Base-by-base conservation (phyloP, 2,888 invertebrate species). In the Lacanobia wlatinum region DNA sequence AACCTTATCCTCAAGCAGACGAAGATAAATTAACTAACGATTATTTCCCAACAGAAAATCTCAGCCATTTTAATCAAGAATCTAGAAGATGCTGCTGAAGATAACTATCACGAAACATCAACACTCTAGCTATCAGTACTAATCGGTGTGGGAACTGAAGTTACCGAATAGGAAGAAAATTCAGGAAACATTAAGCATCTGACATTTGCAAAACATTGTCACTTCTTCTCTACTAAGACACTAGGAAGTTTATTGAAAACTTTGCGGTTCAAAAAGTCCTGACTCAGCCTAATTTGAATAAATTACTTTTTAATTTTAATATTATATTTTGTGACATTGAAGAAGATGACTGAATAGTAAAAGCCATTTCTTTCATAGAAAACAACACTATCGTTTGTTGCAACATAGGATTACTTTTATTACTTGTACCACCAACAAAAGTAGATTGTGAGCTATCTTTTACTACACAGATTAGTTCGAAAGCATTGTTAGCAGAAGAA, bases 401-500 rank as follows among this genome's bases (percentile, higher is more conserved):
- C 7, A 38, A 28, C 8, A 64, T 55, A 0, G 48, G 12, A 56
- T 34, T 53, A 53, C 12, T 28, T 69, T 46, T 23, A 53, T 21
- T 18, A 53, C 38, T 21, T 28, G 38, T 28, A 78, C 38, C 18
- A 9, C 7, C 40, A 6, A 59, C 7, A 38, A n/a, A 7, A 9
- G 28, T 43, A 43, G 53, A 16, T 21, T 60, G 10, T 46, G 16
- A 43, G 34, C n/a, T 55, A 62, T 70, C 23, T 68, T 68, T 52
- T 58, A 56, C 23, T 58, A 58, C 46, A n/a, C 28, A 52, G 28
- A 77, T 70, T 55, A 60, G 16, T 70, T 76, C 46, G 50, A n/a
- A 34, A 63, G 50, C 48, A 69, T 81, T 78, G 82, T 82, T 70
- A 78, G 76, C 53, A 63, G 46, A 23, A 55, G 65, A 78, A 78